Percentiles rank a stretch among this genome's conserved stretches.
Conservation (phyloP, 2,797 vertebrate genomes). For the Dryobates pubescens region DNA sequence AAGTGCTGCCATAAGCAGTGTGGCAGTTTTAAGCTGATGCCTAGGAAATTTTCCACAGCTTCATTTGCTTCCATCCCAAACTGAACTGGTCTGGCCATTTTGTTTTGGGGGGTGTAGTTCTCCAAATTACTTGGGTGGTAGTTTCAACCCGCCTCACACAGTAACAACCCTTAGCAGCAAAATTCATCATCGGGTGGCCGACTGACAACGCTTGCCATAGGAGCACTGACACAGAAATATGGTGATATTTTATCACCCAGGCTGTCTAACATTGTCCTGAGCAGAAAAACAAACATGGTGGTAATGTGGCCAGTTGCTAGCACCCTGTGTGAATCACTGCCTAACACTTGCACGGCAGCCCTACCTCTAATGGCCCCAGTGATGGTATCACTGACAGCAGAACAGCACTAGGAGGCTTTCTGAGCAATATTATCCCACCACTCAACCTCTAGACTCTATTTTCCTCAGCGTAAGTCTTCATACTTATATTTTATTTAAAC, state of each 20-base stretch:
- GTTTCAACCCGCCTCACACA: no score
- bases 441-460: not conserved
- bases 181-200: not conserved
- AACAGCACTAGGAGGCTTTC: not conserved
- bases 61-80: no score
- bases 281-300: not conserved
- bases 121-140: no score
- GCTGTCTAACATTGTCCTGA: not conserved
- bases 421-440: not conserved
- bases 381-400: not conserved
- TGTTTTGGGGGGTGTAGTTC: no score
- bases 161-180: not conserved
- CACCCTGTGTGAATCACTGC: rapidly evolving
- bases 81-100: no score
- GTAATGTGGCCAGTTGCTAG: not conserved
- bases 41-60: no score
- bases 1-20: not conserved
- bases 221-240: not conserved
- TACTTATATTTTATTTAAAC: not conserved
- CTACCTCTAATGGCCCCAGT: not conserved
- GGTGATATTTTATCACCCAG: not conserved
- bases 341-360: rapidly evolving
- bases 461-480: not conserved
- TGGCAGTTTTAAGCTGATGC: no score
- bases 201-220: rapidly evolving